Evolutionary conservation across 2,113 vertebrate species (phyloP).

Genomic region (Rana temporaria): DNA sequence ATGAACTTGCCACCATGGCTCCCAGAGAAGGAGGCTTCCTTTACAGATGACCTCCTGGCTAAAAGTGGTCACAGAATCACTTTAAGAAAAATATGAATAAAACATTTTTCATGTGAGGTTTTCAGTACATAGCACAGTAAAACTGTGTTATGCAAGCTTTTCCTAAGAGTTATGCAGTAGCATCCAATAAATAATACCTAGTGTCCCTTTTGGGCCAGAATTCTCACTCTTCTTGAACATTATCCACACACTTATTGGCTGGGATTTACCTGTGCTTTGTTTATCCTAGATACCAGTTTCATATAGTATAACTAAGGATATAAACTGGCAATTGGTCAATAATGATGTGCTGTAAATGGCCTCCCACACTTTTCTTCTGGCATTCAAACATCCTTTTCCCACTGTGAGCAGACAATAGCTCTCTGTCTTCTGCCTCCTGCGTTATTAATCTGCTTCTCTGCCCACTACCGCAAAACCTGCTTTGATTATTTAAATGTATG

Average conservation of each 20-base stretch:
- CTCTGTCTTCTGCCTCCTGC: neutral
- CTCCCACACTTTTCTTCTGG: slow-evolving; percentile 14
- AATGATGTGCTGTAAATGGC: neutral
- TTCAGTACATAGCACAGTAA: neutral
- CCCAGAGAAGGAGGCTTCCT: no score
- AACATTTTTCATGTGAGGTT: no score
- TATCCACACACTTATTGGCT: neutral
- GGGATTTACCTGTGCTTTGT: neutral
- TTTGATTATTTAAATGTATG: neutral
- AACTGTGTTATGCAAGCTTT: neutral
- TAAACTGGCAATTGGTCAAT: slow-evolving; percentile 11
- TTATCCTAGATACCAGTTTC: neutral
- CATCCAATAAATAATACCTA: neutral
- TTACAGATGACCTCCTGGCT: no score
- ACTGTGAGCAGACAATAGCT: neutral
- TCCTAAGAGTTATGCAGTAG: neutral
- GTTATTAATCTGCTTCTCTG: neutral
- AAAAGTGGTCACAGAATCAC: no score
- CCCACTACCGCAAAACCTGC: neutral
- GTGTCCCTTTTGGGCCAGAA: neutral
- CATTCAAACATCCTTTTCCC: neutral
- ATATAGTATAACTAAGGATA: neutral
- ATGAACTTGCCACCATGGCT: no score
- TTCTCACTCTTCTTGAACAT: neutral
- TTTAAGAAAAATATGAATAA: no score